Evolutionary conservation across 2,113 vertebrate genomes (phyloP), one percentile per base, ranked within the genome.

Genomic region (Callithrix jacchus): DNA sequence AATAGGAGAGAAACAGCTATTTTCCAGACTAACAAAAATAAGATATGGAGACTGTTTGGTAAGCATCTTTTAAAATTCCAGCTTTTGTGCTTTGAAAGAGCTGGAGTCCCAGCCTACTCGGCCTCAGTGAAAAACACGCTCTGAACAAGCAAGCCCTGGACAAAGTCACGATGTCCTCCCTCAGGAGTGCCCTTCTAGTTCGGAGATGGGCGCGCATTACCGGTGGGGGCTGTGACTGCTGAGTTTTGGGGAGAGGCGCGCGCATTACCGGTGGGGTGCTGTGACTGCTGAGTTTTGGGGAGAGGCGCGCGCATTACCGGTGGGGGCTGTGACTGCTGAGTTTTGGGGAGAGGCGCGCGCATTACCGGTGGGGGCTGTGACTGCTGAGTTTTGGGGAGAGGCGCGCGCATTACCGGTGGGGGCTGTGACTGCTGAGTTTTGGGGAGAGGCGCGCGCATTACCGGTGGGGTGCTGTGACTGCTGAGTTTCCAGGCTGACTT

Each of bases 221-320:
- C 99, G 9, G 97, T 79, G 76, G 87, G 93, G 56, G 94, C 73
- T 97, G 45, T 2, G 98, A 97, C 52, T 96, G 98, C 81, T 98
- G 97, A 49, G 91, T 96, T 96, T 97, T 0, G 0, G 35, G 14
- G n/a, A 17, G 10, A 2, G 20, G 11, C 13, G 61, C 5, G 2
- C 11, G 5, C 12, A 2, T 64, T 98, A 99, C 99, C 99, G 10
- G 97, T 79, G 76, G 87, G 93, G 58, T 73, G 94, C 73, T 97
- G 45, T 2, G 98, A 97, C 52, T 96, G 98, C 80, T 98, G 97
- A 49, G 91, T 96, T 96, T 97, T 8, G 47, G 47, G 47, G 47
- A 47, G 47, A 47, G 10, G 47, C 2, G 47, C 47, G 10, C 47
- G 11, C 47, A 47, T 47, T 47, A 47, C 47, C 10, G 11, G 47